phyloP scores from a whole-genome alignment of 2,113 vertebrate genomes.

The Chloroceryle aenea region DNA sequence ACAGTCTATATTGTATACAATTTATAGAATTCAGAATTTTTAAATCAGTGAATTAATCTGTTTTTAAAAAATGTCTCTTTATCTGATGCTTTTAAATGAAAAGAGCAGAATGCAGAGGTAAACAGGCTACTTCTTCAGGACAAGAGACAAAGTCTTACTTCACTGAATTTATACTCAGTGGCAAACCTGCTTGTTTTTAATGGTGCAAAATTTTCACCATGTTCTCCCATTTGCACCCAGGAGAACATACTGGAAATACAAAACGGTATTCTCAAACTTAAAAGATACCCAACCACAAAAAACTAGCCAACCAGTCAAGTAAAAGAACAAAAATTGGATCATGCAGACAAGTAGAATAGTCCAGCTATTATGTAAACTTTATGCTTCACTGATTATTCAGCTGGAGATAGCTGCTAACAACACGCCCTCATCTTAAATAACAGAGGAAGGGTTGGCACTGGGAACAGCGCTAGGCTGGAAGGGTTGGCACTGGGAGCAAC shows the following conservation, averaged over 20 bases:
- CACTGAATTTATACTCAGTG: background rate
- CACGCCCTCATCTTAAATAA: background rate
- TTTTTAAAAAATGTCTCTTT: background rate
- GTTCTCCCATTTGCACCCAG: no score
- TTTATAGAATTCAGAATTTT: background rate
- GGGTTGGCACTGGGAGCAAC: background rate
- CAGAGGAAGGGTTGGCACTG: background rate
- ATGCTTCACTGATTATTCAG: background rate
- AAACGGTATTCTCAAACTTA: background rate
- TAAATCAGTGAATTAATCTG: background rate
- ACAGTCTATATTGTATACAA: background rate
- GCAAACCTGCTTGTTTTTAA: background rate
- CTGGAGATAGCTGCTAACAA: background rate
- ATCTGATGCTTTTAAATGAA: background rate
- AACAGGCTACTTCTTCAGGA: background rate
- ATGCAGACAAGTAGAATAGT: background rate
- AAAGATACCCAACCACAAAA: background rate
- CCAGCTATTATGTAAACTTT: constrained; percentile 27
- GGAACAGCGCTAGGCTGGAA: no score
- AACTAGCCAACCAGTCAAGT: background rate
- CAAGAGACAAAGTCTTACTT: background rate
- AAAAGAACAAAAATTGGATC: background rate
- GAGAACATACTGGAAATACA: background rate
- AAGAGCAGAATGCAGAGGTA: background rate
- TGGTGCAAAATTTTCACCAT: background rate